phyloP scores from a whole-genome alignment of 1,140 invertebrate species.

The Oryzaephilus surinamensis region DNA sequence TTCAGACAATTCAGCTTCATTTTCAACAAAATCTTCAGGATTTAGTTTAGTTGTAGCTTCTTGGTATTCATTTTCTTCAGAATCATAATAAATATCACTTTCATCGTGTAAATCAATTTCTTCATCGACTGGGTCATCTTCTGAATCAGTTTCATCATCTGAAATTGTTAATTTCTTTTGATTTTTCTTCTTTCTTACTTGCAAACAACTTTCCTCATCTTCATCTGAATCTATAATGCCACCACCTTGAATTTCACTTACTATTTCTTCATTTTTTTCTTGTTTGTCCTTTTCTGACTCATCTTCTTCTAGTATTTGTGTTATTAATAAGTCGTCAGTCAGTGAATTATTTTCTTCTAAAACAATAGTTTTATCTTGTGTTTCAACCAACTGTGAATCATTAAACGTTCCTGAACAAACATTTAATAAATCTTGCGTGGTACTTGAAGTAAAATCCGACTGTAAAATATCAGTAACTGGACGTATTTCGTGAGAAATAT shows the following conservation, averaged over 20 bases:
- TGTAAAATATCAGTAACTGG: too few relatives aligned
- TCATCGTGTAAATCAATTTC: conserved; percentile 29
- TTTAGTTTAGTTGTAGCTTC: conserved; percentile 33
- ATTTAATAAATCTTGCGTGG: conserved; percentile 28
- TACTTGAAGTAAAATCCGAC: too few relatives aligned
- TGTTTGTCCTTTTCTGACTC: conserved; percentile 31
- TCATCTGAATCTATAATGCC: conserved; percentile 29
- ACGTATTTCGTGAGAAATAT: too few relatives aligned
- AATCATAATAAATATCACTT: conserved; percentile 49
- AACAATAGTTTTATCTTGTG: not conserved
- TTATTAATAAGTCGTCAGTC: conserved; percentile 27
- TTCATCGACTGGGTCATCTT: conserved; percentile 34
- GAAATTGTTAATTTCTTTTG: conserved; percentile 23
- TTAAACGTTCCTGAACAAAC: conserved; percentile 34
- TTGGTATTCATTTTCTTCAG: conserved; percentile 62
- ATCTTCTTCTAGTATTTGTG: conserved; percentile 32
- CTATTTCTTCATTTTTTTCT: conserved; percentile 22
- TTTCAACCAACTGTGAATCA: conserved; percentile 11
- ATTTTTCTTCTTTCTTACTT: conserved; percentile 16
- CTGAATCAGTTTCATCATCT: conserved; percentile 34
- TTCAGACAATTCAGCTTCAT: conserved; percentile 78
- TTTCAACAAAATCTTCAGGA: conserved; percentile 61
- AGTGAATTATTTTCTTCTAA: conserved; percentile 15
- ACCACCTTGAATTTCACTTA: conserved; percentile 14
- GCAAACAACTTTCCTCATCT: conserved; percentile 14